A percentile compares a stretch with the other conserved stretches of the same genome.
Conservation (phyloP, 1,140 invertebrate genomes). For the Bombus pyrosoma region DNA sequence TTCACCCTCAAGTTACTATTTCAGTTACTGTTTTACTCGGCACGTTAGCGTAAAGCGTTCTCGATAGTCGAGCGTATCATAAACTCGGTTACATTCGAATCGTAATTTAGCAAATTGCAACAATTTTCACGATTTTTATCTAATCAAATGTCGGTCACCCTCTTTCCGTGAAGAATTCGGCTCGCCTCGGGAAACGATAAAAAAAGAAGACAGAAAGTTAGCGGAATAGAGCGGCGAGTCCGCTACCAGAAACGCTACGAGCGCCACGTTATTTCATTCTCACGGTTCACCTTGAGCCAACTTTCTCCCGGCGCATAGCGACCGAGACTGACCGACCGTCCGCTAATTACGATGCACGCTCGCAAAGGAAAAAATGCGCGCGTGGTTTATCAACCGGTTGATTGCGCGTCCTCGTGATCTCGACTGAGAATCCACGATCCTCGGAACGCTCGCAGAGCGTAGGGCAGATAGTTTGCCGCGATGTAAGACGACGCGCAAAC, state of each 20-base stretch:
- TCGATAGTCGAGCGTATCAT: no score
- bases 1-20: no score
- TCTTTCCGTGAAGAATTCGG: rapidly evolving
- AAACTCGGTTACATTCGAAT: no score
- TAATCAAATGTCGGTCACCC: no score
- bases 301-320: slow-evolving; percentile 28
- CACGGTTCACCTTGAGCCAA: slow-evolving; percentile 41
- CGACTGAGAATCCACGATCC: neutral
- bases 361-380: neutral
- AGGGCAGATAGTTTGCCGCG: neutral
- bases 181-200: no score
- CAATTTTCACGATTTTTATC: no score
- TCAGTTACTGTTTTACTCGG: no score
- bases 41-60: no score
- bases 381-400: neutral
- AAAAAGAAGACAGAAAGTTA: neutral
- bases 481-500: neutral
- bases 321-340: neutral
- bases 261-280: slow-evolving; percentile 31
- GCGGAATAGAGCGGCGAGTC: neutral
- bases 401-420: neutral
- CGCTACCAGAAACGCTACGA: neutral
- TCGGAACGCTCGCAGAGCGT: neutral
- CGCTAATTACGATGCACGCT: slow-evolving; percentile 26
- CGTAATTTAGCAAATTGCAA: no score